Conservation (phyloP, 2,113 vertebrate genomes). For the human (Homo sapiens) region GRCh38 chr1:92335001-92335500, state of each 20-base stretch:
- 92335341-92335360: constrained; percentile 5
- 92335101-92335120: no score
- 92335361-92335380: no score
- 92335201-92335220: no score
- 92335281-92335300: constrained; percentile 10
- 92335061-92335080: not conserved
- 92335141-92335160: no score
- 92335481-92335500: not conserved
- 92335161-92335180: no score
- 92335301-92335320: not conserved
- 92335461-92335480: not conserved
- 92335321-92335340: not conserved
- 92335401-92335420: not conserved
- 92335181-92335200: no score
- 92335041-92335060: no score
- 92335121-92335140: no score
- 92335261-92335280: not conserved
- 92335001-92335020: no score
- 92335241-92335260: not conserved
- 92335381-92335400: not conserved
- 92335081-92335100: not conserved
- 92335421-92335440: not conserved
- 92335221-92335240: no score
- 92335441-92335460: constrained; percentile 28
- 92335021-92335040: no score